Percentiles rank a stretch among this genome's conserved stretches.
phyloP scores from a whole-genome alignment of 92 coral and sea anemone species.

The Siderastrea siderea region DNA sequence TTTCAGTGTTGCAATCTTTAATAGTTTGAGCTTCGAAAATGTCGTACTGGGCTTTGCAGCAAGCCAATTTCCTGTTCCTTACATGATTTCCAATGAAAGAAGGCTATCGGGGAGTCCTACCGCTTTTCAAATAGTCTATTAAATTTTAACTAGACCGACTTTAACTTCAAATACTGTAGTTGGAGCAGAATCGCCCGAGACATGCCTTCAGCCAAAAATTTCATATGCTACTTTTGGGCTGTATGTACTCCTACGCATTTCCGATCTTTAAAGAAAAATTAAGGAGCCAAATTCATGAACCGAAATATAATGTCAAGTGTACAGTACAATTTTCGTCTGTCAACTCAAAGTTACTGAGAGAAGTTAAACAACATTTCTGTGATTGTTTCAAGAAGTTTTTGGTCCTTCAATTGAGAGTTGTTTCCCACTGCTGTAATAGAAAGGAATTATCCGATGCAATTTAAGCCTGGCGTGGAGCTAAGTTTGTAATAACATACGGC shows the following conservation, averaged over 20 bases:
- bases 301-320: not conserved
- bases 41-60: not conserved
- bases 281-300: conserved; percentile 13
- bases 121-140: conserved; percentile 22
- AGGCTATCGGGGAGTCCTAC: not conserved
- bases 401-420: conserved; percentile 14
- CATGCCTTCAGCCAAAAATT: conserved; percentile 6
- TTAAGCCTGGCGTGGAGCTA: conserved; percentile 43
- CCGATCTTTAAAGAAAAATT: conserved; percentile 31
- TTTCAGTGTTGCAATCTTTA: conserved; percentile 33
- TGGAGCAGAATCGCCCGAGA: not conserved
- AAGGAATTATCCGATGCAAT: conserved; percentile 68
- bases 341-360: not conserved
- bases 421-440: conserved; percentile 58
- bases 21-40: conserved; percentile 19
- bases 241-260: not conserved
- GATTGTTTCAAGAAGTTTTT: conserved; percentile 20
- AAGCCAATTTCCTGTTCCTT: conserved; percentile 31
- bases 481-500: conserved; percentile 68
- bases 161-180: not conserved
- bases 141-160: conserved; percentile 36
- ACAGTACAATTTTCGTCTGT: not conserved
- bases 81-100: conserved; percentile 14
- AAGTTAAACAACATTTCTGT: conserved; percentile 23
- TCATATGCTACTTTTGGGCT: not conserved